phyloP scores from a whole-genome alignment of 2,888 invertebrate species.

The Brassicogethes aeneus region DNA sequence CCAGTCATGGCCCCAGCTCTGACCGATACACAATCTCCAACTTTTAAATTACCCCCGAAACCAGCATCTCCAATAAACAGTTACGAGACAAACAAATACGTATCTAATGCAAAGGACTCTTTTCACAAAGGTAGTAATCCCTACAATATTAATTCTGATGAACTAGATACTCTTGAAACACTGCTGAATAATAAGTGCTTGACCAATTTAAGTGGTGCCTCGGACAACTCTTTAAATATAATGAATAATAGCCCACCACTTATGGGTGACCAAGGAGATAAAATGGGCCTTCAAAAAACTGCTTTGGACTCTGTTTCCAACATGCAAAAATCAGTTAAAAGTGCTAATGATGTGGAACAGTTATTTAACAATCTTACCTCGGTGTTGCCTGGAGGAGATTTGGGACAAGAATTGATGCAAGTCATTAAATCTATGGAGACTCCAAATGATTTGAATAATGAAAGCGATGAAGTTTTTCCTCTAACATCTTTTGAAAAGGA shows the following conservation, averaged over 20 bases:
- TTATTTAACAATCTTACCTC: conserved; percentile 50
- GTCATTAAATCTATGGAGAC: conserved; percentile 68
- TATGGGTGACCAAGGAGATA: conserved; percentile 48
- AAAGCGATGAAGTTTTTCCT: conserved; percentile 28
- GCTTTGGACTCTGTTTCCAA: conserved; percentile 45
- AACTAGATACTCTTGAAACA: conserved; percentile 28
- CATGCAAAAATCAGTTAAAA: conserved; percentile 27
- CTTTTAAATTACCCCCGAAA: conserved; percentile 39
- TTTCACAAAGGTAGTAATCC: conserved; percentile 17
- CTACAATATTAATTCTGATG: conserved; percentile 8
- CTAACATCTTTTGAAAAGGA: conserved; percentile 33
- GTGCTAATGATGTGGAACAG: conserved; percentile 51
- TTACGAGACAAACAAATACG: conserved; percentile 26
- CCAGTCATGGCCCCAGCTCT: conserved; percentile 92
- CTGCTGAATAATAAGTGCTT: conserved; percentile 23
- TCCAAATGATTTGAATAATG: conserved; percentile 28
- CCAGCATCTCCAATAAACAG: conserved; percentile 29
- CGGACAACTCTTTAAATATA: conserved; percentile 31
- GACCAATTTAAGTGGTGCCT: conserved; percentile 25
- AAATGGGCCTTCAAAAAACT: conserved; percentile 46
- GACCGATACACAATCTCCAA: conserved; percentile 57
- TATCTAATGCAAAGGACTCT: conserved; percentile 17
- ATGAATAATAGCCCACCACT: conserved; percentile 47
- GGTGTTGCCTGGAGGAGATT: conserved; percentile 39
- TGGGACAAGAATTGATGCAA: conserved; percentile 57